A percentile compares a stretch with the other conserved stretches of the same genome.
phyloP scores from a whole-genome alignment of 1,140 invertebrate species.

The Xylocopa sonorina region DNA sequence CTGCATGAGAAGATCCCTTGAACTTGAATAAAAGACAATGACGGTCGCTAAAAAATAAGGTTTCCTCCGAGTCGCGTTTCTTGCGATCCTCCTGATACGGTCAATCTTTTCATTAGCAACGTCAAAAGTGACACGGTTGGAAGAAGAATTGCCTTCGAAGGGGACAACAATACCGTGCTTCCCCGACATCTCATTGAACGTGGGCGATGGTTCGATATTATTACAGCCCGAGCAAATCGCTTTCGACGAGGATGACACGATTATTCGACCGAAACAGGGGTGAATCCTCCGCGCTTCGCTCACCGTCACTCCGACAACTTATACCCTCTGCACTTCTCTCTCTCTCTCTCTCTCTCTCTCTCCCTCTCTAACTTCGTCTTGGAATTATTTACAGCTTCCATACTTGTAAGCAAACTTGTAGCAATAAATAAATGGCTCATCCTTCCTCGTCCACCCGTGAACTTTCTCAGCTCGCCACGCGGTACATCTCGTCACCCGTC shows the following conservation, averaged over 20 bases:
- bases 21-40: background rate
- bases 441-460: background rate
- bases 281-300: constrained; percentile 56
- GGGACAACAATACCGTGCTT: constrained; percentile 33
- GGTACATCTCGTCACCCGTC: background rate
- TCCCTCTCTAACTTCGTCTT: too few species aligned
- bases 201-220: constrained; percentile 60
- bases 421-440: too few species aligned
- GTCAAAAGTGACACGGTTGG: constrained; percentile 40
- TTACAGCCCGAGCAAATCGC: constrained; percentile 64
- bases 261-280: constrained; percentile 65
- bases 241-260: constrained; percentile 63
- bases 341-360: background rate
- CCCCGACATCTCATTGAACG: constrained; percentile 40
- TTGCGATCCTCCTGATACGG: constrained; percentile 3
- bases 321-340: background rate
- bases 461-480: constrained; percentile 7
- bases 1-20: too few species aligned
- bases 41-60: background rate
- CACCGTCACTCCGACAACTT: constrained; percentile 37
- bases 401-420: too few species aligned
- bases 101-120: constrained; percentile 47
- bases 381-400: too few species aligned
- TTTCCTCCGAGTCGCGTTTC: too few species aligned
- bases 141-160: constrained; percentile 42